Percentiles rank a stretch among this genome's conserved stretches.
Conservation (phyloP, 2,888 invertebrate species). For the Strigamia crassipes region DNA sequence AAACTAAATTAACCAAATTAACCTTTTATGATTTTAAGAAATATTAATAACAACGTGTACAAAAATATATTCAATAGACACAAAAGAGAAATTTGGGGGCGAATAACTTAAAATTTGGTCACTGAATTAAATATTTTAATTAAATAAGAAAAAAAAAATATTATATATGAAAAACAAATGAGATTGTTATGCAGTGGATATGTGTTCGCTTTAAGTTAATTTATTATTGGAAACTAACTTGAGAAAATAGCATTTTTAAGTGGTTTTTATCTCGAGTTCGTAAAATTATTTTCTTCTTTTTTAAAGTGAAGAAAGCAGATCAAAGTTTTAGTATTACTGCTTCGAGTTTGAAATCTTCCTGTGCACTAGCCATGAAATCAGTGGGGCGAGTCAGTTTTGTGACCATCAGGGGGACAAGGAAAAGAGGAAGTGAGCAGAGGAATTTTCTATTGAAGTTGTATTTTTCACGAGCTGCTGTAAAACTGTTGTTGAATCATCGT, state of each 20-base stretch:
- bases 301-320: conserved; percentile 3
- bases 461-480: conserved; percentile 1
- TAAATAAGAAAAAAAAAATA: too few relatives aligned
- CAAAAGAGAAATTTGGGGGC: too few relatives aligned
- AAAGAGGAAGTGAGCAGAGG: conserved; percentile 10
- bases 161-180: too few relatives aligned
- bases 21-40: too few relatives aligned
- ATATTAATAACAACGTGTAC: too few relatives aligned
- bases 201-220: background rate
- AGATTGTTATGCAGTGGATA: too few relatives aligned
- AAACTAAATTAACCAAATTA: too few relatives aligned
- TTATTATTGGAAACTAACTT: background rate
- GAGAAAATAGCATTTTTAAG: background rate
- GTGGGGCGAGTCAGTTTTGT: conserved; percentile 10
- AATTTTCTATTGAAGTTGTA: conserved; percentile 10
- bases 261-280: background rate
- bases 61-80: too few relatives aligned
- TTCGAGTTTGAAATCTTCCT: background rate
- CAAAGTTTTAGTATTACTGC: conserved; percentile 3
- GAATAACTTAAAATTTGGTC: too few relatives aligned
- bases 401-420: conserved; percentile 3
- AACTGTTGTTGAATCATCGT: conserved; percentile 10
- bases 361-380: conserved; percentile 4
- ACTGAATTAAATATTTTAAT: too few relatives aligned
- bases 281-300: background rate